Conservation (phyloP, 2,113 vertebrate genomes). For the Platycercus adscitus region DNA sequence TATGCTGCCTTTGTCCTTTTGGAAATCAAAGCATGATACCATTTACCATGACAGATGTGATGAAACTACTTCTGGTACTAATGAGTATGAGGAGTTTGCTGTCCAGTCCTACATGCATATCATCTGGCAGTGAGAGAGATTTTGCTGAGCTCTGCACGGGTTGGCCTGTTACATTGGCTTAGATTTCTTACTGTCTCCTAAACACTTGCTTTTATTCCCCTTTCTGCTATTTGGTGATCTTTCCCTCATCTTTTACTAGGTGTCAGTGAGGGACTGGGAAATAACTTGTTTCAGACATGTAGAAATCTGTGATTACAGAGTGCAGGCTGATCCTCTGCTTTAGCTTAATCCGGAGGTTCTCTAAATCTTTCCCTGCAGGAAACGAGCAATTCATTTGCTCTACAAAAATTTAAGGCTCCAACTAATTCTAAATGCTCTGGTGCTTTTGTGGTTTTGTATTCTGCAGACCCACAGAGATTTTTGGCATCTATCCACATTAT, state of each 20-base stretch:
- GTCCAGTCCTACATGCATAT: background rate
- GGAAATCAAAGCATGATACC: background rate
- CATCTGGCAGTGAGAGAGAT: background rate
- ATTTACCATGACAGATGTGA: background rate
- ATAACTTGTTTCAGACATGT: conserved; percentile 9
- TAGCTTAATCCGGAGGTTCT: conserved; percentile 25
- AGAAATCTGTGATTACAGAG: conserved; percentile 41
- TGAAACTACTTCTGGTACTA: background rate
- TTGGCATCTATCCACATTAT: background rate
- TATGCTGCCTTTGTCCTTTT: background rate
- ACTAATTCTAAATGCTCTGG: conserved; percentile 10
- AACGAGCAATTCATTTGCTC: background rate
- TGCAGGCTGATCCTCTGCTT: conserved; percentile 43
- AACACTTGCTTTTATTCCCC: conserved; percentile 4
- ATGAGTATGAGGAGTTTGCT: background rate
- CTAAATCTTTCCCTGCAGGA: conserved; percentile 23
- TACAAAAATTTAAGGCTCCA: background rate
- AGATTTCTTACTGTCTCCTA: background rate
- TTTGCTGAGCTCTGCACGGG: background rate
- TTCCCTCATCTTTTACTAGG: conserved; percentile 19
- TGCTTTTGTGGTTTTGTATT: background rate
- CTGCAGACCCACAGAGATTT: background rate
- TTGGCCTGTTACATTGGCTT: background rate
- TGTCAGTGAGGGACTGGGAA: conserved; percentile 43
- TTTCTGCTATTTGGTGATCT: conserved; percentile 26